A percentile compares a stretch with the other conserved stretches of the same genome.
These are phyloP conservation scores for Crocodylus rhombifer DNA, from an alignment of 2,797 vertebrate species.

Conservation along the genomic window DNA sequence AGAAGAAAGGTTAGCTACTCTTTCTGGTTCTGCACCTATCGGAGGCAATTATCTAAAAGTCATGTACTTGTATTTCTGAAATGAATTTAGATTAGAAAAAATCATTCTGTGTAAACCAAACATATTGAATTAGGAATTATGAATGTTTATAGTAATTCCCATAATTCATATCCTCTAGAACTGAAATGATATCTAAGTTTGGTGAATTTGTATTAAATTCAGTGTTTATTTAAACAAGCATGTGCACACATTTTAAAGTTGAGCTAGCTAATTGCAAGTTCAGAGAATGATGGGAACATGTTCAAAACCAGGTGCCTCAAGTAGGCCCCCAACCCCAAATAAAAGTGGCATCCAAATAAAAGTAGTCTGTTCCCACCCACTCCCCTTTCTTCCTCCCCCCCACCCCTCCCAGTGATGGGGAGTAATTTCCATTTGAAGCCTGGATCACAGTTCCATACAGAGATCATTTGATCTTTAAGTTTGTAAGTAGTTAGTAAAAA, in stretches of 20 bases:
- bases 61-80: background rate
- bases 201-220: background rate
- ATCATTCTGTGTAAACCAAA: background rate
- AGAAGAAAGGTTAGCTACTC: conserved; percentile 88
- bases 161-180: background rate
- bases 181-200: background rate
- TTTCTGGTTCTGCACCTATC: background rate
- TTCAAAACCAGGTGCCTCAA: background rate
- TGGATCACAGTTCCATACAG: background rate
- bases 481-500: background rate
- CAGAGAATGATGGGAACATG: background rate
- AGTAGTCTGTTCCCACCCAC: background rate
- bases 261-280: background rate
- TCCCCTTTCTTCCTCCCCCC: too few relatives aligned
- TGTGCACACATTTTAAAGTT: conserved; percentile 5
- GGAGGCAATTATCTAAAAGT: background rate
- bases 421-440: background rate
- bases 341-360: background rate
- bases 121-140: background rate
- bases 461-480: background rate
- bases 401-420: background rate
- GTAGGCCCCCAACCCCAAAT: background rate
- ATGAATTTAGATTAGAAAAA: background rate
- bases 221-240: background rate
- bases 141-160: background rate